Base-by-base conservation (phyloP, 2,888 invertebrate species). In the Scrobipalpa costella region DNA sequence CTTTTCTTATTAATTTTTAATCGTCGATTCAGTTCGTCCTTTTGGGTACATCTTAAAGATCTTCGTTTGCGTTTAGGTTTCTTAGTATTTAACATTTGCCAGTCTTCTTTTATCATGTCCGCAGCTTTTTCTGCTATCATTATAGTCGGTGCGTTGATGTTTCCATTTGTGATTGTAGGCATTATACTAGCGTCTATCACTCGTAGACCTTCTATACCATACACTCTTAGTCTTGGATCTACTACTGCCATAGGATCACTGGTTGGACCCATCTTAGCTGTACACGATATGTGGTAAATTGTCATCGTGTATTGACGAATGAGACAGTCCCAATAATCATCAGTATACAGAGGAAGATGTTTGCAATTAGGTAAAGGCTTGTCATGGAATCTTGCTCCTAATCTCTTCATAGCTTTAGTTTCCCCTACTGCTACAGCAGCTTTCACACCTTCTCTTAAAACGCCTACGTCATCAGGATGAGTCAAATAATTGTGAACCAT, bases 401-500 rank as follows among this genome's bases (percentile, higher is more conserved):
- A 96, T 62, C 95, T 89, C 75, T 94, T 95, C 94, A 96, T 92
- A 0, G 96, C 94, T 69, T 94, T 90, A 0, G 97, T 97, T 79
- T 96, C 94, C 0, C 95, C 96, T 17, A 96, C 93, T 0, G 97
- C 96, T 1, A 98, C 80, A 0, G 96, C 96, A 0, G 96, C 95
- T 80, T 98, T 98, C 0, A 97, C 95, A 13, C 97, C 97, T 85
- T 97, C 97, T 21, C 97, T 92, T 61, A 98, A 83, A 0, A 96
- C 96, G 34, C 94, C 93, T 0, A 97, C 95, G 73, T 98, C 98
- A 66, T 96, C 94, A 0, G 95, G 96, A 81, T 97, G 95, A 0
- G 97, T 95, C 66, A 99, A 90, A 79, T 99, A 99, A 82, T 98
- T 98, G 76, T 98, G 98, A 73, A 97, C 95, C 79, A 99, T 93